Evolutionary conservation across 2,888 invertebrate genomes (phyloP), one percentile per base, ranked within the genome.

Genomic region (Yponomeuta evonymella): DNA sequence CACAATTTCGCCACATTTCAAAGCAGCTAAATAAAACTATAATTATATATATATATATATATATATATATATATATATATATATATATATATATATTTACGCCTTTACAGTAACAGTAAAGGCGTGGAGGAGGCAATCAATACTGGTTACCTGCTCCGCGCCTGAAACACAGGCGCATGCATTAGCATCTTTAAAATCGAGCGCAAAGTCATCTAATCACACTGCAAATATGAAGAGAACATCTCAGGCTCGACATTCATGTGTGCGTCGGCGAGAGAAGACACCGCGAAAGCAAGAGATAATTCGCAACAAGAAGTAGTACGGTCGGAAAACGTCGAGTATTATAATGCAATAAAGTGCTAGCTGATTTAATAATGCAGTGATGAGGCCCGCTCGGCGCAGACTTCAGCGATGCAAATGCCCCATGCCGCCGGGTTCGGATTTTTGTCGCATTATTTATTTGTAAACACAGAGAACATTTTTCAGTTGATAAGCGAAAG

Each of bases 321-420:
- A 70, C 36, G 70, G 63, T 36, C 67, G 72, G 74, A 76, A 74
- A 76, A 72, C 70, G 71, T 75, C 76, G 73, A 76, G 75, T 77
- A 76, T 76, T 76, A 76, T 80, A 83, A 82, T 79, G 79, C 79
- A 81, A 82, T 82, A 79, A 81, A 81, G 80, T 74, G 79, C 77
- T 79, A 78, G 79, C 76, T 81, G 82, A 83, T 84, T 82, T 82
- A 82, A 83, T 84, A 84, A 81, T 79, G 80, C 81, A 81, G 81
- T 83, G 81, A 83, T 81, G 81, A 83, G 79, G 76, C 74, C 74
- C 29, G 23, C 69, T 62, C 43, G 67, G 36, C 65, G 29, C 5
- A 65, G 67, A 36, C 48, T 48, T 23, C 48, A 43, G 23, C 67
- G 48, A 67, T 67, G 67, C 67, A 67, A 67, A 67, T 23, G 23